Percentiles rank a stretch among this genome's conserved stretches.
Evolutionary conservation across 2,888 invertebrate species (phyloP).

Genomic region (Operophtera brumata): DNA sequence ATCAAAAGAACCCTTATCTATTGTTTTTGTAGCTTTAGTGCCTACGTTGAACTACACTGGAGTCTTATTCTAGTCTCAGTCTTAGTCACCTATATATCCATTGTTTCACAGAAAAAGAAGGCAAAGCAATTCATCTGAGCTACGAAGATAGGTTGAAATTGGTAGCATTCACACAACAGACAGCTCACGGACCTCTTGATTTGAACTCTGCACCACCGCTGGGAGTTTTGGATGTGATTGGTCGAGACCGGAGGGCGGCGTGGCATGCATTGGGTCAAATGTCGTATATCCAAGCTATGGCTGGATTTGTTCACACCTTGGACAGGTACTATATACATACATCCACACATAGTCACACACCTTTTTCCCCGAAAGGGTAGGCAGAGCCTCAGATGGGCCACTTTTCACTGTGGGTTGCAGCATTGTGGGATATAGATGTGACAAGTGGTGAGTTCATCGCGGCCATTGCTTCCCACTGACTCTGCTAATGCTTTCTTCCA

Average conservation of each 20-base stretch:
- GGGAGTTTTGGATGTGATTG: constrained; percentile 97
- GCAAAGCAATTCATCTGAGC: constrained; percentile 96
- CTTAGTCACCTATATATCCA: not conserved
- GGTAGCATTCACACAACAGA: constrained; percentile 96
- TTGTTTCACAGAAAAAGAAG: constrained; percentile 90
- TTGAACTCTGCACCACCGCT: constrained; percentile 87
- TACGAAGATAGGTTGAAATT: constrained; percentile 96
- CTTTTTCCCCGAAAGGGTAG: no score
- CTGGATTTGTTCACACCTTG: constrained; percentile 93
- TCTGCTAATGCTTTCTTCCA: no score
- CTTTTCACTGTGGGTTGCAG: no score
- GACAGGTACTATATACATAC: no score
- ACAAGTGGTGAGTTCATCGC: no score
- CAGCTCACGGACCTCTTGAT: constrained; percentile 90
- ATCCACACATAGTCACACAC: no score
- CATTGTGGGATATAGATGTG: no score
- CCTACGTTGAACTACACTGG: no score
- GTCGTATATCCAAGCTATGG: constrained; percentile 92
- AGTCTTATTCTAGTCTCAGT: no score
- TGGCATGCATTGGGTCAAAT: constrained; percentile 96
- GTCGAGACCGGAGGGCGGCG: constrained; percentile 93
- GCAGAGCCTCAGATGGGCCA: no score
- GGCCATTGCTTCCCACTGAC: no score
- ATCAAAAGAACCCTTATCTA: not conserved
- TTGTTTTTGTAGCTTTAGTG: no score